phyloP scores from a whole-genome alignment of 2,797 vertebrate genomes.

The Poeciliopsis presidionis region DNA sequence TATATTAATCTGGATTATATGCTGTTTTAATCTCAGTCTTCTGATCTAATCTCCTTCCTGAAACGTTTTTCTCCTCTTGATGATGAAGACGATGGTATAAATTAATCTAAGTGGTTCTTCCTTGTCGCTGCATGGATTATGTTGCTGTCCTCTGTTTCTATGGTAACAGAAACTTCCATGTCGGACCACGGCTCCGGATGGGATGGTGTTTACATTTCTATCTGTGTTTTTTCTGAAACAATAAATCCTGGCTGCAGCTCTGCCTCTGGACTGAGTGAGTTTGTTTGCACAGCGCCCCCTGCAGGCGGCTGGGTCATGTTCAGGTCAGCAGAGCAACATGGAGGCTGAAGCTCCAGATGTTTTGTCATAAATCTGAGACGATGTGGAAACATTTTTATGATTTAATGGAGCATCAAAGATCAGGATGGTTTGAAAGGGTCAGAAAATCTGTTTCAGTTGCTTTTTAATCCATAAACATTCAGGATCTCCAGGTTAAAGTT shows the following conservation, averaged over 20 bases:
- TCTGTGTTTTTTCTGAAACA: constrained; percentile 75
- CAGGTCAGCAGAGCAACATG: not conserved
- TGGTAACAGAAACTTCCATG: constrained; percentile 46
- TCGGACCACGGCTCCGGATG: constrained; percentile 65
- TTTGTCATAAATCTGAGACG: too few relatives aligned
- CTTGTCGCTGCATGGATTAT: constrained; percentile 77
- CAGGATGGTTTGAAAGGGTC: too few relatives aligned
- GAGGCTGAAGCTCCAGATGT: too few relatives aligned
- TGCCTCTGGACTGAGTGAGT: not conserved
- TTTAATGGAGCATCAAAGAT: too few relatives aligned
- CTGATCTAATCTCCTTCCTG: constrained; percentile 30
- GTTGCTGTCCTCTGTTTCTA: constrained; percentile 67
- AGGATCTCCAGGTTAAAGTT: too few relatives aligned
- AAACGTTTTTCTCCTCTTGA: constrained; percentile 6
- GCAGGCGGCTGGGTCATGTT: not conserved
- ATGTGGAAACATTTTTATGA: too few relatives aligned
- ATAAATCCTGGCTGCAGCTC: constrained; percentile 78
- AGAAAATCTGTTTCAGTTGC: too few relatives aligned
- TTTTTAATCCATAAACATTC: too few relatives aligned
- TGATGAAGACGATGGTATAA: constrained; percentile 31
- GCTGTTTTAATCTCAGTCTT: not conserved
- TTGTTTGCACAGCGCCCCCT: constrained; percentile 36
- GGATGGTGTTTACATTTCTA: constrained; percentile 71
- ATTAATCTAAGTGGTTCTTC: constrained; percentile 51
- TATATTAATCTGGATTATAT: not conserved